Evolutionary conservation across 1,140 invertebrate species (phyloP).

Genomic region (Hydropsyche tenuis): DNA sequence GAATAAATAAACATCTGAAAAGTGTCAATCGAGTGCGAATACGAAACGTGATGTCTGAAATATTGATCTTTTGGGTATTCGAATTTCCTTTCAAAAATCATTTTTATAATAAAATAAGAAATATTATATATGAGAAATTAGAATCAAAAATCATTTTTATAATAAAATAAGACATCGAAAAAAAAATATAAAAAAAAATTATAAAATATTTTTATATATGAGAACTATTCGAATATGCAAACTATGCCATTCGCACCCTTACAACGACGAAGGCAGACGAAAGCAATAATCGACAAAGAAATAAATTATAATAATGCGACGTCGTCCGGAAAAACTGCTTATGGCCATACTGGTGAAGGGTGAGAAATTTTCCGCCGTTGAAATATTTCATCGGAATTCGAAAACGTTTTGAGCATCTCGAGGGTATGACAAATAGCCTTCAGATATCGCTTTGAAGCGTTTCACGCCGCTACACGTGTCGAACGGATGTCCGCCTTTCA

Average conservation of each 20-base stretch:
- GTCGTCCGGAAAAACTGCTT: neutral
- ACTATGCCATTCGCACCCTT: neutral
- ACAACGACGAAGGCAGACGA: neutral
- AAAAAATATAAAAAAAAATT: too few relatives aligned
- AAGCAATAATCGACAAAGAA: conserved; percentile 23
- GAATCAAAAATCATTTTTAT: too few relatives aligned
- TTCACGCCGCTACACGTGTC: conserved; percentile 15
- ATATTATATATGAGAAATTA: too few relatives aligned
- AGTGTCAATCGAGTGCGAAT: too few relatives aligned
- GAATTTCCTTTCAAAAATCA: too few relatives aligned
- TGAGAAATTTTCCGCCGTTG: neutral
- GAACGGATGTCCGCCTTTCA: neutral
- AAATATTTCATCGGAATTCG: conserved; percentile 21
- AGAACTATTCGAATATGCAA: conserved; percentile 10
- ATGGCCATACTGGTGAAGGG: neutral
- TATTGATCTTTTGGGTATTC: too few relatives aligned
- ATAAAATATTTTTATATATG: neutral
- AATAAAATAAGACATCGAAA: too few relatives aligned
- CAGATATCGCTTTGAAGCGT: conserved; percentile 13
- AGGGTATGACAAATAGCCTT: conserved; percentile 27
- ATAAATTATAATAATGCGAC: conserved; percentile 27
- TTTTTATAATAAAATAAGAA: too few relatives aligned
- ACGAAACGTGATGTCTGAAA: too few relatives aligned
- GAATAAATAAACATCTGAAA: too few relatives aligned
- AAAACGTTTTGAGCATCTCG: conserved; percentile 15